Evolutionary conservation across 2,888 invertebrate species (phyloP), one percentile per base, ranked within the genome.

Genomic region (Leptopterna dolabrata): DNA sequence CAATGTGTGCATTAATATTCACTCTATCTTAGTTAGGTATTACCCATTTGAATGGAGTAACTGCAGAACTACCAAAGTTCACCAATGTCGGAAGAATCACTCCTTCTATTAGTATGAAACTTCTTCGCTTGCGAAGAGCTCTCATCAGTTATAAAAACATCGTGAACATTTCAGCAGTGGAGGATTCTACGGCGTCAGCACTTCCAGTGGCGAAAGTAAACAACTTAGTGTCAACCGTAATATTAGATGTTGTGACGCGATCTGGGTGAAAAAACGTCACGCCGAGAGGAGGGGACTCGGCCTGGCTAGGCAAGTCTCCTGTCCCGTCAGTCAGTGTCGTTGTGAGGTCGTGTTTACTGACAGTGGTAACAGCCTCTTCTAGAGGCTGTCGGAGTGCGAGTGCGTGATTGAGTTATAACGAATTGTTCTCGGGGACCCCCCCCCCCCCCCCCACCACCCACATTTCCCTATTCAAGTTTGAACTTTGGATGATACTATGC

Each of bases 381-480:
- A n/a, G 63, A 24, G 47, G 47, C 16, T 3, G 4, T 47, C 47
- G 6, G 63, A 63, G 24, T 63, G 19, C 13, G 4, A 11, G 24
- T 63, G 63, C 43, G 41, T 78, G 41, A 78, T 78, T 78, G 78
- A 78, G 78, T 78, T 78, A 78, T 78, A 78, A 43, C 78, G 16
- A n/a, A n/a, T 24, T 76, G 76, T 36, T 76, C n/a, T 76, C 36
- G 43, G 76, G 36, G 76, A n/a, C 43, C 4, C n/a, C 9, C 9
- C 29, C 43, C 36, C 45, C 78, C 27, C 41, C 76, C 7, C 29
- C 36, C n/a, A 6, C 4, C 16, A 4, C 14, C 3, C 45, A 13
- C 14, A 7, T 36, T n/a, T 36, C 19, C 11, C 71, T 1, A 36
- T 11, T 19, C n/a, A 19, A 3, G 41, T 9, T 9, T 19, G 24